phyloP scores from a whole-genome alignment of 2,113 vertebrate species.

The Rhinopomastus cyanomelas region DNA sequence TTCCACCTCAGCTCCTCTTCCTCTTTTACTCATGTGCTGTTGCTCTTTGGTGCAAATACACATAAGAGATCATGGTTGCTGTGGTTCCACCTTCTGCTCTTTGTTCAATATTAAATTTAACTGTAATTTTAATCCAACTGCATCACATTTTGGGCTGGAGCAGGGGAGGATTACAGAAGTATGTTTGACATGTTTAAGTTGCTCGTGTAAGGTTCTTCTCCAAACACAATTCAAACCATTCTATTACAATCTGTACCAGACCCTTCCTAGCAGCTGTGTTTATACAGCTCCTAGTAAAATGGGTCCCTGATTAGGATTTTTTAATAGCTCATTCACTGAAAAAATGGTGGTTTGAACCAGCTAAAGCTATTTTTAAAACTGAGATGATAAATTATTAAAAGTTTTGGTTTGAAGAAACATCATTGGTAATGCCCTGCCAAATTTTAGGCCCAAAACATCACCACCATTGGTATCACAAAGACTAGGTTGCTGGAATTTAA shows the following conservation, averaged over 20 bases:
- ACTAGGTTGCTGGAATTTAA: not conserved
- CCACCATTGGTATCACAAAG: not conserved
- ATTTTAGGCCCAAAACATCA: constrained; percentile 13
- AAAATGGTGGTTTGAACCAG: constrained; percentile 52
- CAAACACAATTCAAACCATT: constrained; percentile 35
- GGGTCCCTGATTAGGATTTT: constrained; percentile 45
- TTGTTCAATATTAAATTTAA: not conserved
- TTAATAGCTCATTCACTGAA: constrained; percentile 44
- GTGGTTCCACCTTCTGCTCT: not conserved
- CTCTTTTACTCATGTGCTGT: not conserved
- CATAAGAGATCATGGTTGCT: not conserved
- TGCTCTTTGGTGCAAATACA: not conserved
- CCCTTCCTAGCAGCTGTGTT: constrained; percentile 57
- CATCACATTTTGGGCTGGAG: not conserved
- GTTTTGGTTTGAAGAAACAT: constrained; percentile 23
- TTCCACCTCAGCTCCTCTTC: not conserved
- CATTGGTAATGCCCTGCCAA: constrained; percentile 24
- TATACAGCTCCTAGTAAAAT: constrained; percentile 47
- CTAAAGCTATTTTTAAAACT: constrained; percentile 43
- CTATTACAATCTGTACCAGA: constrained; percentile 14
- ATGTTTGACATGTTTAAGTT: constrained; percentile 22
- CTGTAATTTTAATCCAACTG: not conserved
- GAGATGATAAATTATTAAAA: constrained; percentile 50
- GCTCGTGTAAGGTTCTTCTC: constrained; percentile 13
- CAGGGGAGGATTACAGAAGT: not conserved